These are phyloP conservation scores for Pseudanteris insignis DNA, from an alignment of 2,888 invertebrate genomes.

Conservation along the genomic window DNA sequence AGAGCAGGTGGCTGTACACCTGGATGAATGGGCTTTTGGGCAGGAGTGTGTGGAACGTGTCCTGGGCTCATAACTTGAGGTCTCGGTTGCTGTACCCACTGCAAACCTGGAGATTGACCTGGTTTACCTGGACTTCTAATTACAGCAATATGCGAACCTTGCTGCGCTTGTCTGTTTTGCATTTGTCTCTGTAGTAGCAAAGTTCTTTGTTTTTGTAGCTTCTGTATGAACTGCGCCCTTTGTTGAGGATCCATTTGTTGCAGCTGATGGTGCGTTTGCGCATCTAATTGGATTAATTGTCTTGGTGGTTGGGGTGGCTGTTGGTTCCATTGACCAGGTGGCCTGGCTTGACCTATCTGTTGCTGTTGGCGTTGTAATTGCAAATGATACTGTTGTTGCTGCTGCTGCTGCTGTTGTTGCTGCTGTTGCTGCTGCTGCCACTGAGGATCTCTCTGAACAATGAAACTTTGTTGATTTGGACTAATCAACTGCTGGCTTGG, in stretches of 20 bases:
- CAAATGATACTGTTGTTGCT: conserved; percentile 69
- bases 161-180: conserved; percentile 70
- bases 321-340: conserved; percentile 66
- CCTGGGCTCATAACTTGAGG: conserved; percentile 70
- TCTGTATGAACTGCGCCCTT: conserved; percentile 81
- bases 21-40: conserved; percentile 61
- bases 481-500: conserved; percentile 63
- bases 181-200: conserved; percentile 70
- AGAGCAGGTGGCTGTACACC: conserved; percentile 62
- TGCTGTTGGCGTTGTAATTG: conserved; percentile 69
- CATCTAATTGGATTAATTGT: conserved; percentile 83
- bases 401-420: conserved; percentile 68
- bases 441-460: conserved; percentile 70
- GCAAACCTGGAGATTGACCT: conserved; percentile 68
- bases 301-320: conserved; percentile 71
- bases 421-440: conserved; percentile 71
- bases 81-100: conserved; percentile 76
- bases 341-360: conserved; percentile 57
- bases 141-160: conserved; percentile 74
- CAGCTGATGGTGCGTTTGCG: conserved; percentile 83
- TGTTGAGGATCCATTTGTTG: conserved; percentile 85
- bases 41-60: conserved; percentile 62
- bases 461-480: conserved; percentile 61
- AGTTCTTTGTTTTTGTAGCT: conserved; percentile 75
- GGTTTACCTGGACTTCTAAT: conserved; percentile 76